Evolutionary conservation across 2,888 invertebrate genomes (phyloP).

Genomic region (Parascotia fuliginaria): DNA sequence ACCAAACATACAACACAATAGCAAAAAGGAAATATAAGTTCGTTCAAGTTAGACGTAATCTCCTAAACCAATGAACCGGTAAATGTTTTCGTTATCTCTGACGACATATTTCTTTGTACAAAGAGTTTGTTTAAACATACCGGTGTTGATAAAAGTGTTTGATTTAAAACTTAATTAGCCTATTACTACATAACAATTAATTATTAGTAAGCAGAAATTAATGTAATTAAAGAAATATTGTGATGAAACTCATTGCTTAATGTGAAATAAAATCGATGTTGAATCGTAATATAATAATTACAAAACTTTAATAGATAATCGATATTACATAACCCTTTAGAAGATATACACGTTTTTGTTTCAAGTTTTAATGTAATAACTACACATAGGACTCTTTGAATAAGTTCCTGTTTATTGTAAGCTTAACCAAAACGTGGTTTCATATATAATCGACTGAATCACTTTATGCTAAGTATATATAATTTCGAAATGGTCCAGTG

Average conservation of each 20-base stretch:
- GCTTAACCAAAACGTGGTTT: too few species aligned
- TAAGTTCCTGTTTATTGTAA: too few species aligned
- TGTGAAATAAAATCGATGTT: background rate
- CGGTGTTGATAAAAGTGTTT: background rate
- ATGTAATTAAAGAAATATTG: background rate
- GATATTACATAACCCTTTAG: too few species aligned
- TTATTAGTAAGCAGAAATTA: background rate
- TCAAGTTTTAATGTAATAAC: too few species aligned
- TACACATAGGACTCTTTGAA: too few species aligned
- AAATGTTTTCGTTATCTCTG: slow-evolving; percentile 2
- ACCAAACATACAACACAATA: too few species aligned
- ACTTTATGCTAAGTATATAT: too few species aligned
- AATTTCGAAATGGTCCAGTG: too few species aligned
- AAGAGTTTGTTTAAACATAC: background rate
- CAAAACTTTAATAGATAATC: background rate
- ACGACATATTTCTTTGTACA: slow-evolving; percentile 9
- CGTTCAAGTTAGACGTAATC: background rate
- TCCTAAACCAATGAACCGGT: slow-evolving; percentile 4
- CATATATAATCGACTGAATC: too few species aligned
- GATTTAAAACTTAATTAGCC: background rate
- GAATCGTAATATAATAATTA: background rate
- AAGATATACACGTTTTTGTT: too few species aligned
- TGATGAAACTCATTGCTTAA: background rate
- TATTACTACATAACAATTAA: too few species aligned
- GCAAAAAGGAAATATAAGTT: background rate